Conservation (phyloP, 92 coral and sea anemone species). For the Bergia puertoricense region DNA sequence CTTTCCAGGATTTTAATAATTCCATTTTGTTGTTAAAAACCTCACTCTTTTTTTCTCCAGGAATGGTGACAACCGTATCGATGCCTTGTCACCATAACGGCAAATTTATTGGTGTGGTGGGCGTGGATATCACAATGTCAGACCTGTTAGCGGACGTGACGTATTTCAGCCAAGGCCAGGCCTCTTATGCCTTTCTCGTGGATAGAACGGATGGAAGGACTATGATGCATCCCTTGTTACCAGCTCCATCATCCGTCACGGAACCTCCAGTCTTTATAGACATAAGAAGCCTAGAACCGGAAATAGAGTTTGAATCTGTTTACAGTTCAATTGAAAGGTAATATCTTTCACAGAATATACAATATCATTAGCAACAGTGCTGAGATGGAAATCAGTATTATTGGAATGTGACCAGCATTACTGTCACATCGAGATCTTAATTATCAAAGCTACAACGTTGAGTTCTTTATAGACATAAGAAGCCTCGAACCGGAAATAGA, state of each 20-base stretch:
- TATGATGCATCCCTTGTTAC: constrained; percentile 70
- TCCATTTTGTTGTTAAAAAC: background rate
- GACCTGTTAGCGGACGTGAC: constrained; percentile 58
- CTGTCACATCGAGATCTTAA: no score
- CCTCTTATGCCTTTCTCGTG: constrained; percentile 64
- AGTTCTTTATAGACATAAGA: constrained; percentile 55
- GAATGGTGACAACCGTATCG: constrained; percentile 61
- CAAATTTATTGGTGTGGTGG: constrained; percentile 68
- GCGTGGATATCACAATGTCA: constrained; percentile 63
- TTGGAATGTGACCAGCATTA: no score
- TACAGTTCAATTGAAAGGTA: constrained; percentile 57
- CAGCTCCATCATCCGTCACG: constrained; percentile 55
- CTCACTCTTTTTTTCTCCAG: constrained; percentile 7
- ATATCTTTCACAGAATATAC: background rate
- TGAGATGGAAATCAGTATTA: no score
- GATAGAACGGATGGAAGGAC: constrained; percentile 59
- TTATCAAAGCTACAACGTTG: no score
- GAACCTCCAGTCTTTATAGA: constrained; percentile 59
- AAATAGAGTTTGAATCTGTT: constrained; percentile 35
- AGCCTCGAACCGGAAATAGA: constrained; percentile 51
- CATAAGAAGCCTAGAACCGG: constrained; percentile 58
- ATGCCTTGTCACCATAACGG: constrained; percentile 58
- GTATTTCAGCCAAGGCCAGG: constrained; percentile 63
- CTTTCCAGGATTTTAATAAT: background rate
- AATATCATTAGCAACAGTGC: background rate